These are phyloP conservation scores for Ectropis grisescens DNA, from an alignment of 1,140 invertebrate genomes.

Conservation along the genomic window DNA sequence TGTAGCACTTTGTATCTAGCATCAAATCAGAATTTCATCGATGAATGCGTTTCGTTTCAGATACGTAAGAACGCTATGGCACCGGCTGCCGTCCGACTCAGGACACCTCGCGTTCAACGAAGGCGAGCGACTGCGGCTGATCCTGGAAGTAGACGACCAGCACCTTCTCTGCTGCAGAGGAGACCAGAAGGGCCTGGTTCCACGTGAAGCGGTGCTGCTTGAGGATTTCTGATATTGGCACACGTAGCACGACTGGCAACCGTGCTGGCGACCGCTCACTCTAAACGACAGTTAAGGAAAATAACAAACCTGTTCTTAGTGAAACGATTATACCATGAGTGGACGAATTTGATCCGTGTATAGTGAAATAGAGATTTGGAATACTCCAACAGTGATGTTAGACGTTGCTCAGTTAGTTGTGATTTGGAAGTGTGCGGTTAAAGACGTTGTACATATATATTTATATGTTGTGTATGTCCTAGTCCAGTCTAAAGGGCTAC, in stretches of 20 bases:
- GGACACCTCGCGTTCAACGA: slow-evolving; percentile 85
- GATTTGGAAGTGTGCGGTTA: slow-evolving; percentile 9
- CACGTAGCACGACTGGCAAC: slow-evolving; percentile 51
- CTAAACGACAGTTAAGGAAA: slow-evolving; percentile 15
- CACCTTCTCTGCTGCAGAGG: slow-evolving; percentile 83
- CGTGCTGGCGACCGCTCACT: slow-evolving; percentile 43
- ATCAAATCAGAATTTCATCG: too few species aligned
- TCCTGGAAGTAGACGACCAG: slow-evolving; percentile 83
- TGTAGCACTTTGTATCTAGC: too few species aligned
- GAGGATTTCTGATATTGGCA: slow-evolving; percentile 66
- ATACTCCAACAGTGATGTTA: too few species aligned
- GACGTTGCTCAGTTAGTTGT: too few species aligned
- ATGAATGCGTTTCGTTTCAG: too few species aligned
- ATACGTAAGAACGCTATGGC: slow-evolving; percentile 80
- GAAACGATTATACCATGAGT: too few species aligned
- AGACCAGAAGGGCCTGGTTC: slow-evolving; percentile 84
- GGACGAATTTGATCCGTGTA: too few species aligned
- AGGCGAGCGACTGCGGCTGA: slow-evolving; percentile 79
- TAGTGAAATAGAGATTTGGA: too few species aligned
- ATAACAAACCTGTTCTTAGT: not conserved
- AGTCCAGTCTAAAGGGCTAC: slow-evolving; percentile 3
- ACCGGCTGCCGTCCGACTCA: slow-evolving; percentile 80
- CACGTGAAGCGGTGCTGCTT: slow-evolving; percentile 77
- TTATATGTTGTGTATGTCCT: slow-evolving; percentile 2
- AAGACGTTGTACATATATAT: slow-evolving; percentile 28